Conservation (phyloP, 2,797 vertebrate species). For the Paramormyrops hopkinsi region DNA sequence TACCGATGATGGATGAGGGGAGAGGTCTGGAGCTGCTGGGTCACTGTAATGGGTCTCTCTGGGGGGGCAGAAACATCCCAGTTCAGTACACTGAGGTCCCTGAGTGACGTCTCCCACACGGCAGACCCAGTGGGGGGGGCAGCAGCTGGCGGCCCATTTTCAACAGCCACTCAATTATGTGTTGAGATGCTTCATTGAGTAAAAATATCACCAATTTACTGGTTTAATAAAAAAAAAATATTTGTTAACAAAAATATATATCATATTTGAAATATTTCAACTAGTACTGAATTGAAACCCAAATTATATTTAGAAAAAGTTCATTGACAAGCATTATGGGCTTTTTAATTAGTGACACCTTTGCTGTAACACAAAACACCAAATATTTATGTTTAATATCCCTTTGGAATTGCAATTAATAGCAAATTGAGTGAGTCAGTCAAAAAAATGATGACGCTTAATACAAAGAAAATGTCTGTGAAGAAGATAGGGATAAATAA, state of each 20-base stretch:
- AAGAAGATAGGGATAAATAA: background rate
- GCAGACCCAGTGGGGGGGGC: background rate
- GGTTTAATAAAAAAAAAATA: background rate
- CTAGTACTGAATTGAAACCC: background rate
- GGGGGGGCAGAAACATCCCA: conserved; percentile 57
- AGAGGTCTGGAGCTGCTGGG: conserved; percentile 52
- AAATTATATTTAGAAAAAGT: background rate
- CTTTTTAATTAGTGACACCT: background rate
- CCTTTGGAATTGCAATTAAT: background rate
- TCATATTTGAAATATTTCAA: background rate
- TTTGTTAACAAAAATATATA: background rate
- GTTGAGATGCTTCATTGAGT: background rate
- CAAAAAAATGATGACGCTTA: background rate
- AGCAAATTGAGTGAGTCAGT: background rate
- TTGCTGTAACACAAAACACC: background rate
- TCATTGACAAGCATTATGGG: background rate
- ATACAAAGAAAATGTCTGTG: background rate
- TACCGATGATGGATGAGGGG: conserved; percentile 67
- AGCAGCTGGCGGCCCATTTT: background rate
- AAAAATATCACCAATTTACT: background rate
- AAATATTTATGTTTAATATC: background rate
- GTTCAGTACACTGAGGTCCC: conserved; percentile 30
- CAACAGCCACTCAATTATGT: background rate
- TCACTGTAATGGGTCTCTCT: conserved; percentile 61
- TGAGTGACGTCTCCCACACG: background rate